Evolutionary conservation across 92 coral and sea anemone species (phyloP), one percentile per base, ranked within the genome.

Genomic region (Meandrina meandrites): DNA sequence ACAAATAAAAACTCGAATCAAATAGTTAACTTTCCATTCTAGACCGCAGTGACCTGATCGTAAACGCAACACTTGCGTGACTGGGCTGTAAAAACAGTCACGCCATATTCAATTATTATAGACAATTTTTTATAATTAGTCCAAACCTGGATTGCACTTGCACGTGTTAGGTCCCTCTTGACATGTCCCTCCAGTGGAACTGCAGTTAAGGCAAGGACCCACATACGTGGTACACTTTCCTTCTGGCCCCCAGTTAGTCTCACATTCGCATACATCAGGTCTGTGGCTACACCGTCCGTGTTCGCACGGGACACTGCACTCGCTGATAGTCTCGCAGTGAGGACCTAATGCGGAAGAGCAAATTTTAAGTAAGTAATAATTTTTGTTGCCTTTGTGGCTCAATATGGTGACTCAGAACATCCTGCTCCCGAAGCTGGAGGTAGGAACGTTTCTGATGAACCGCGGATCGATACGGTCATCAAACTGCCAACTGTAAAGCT

Each of bases 121-220:
- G 6, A 57, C 19, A 19, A 57, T 18, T n/a, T n/a, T n/a, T n/a
- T n/a, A n/a, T n/a, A 24, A 58, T 9, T 18, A 56, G 12, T 12
- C 4, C 87, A 64, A 62, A 83, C 91, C 94, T 51, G 98, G 98
- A 36, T 93, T 95, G 81, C 98, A 95, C 28, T 82, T 85, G 80
- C 98, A 95, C 47, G 98, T 95, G 86, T 93, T 93, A 5, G 98
- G 98, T 13, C 98, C 98, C 28, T 89, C 92, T 15, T 51, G 73
- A 53, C 98, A 95, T 27, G 96, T 95, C 32, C 98, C 98, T 19
- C 98, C 98, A 32, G 70, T 93, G 19, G 89, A 82, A 51, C 94
- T 91, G 86, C 98, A 95, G 88, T 95, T 95, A 50, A 84, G 64
- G 42, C 98, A 95, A 9, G 92, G 78, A 24, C 98, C 98, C 14